A percentile compares a stretch with the other conserved stretches of the same genome.
Conservation (phyloP, 2,888 invertebrate genomes). For the Agonopterix heracliana region DNA sequence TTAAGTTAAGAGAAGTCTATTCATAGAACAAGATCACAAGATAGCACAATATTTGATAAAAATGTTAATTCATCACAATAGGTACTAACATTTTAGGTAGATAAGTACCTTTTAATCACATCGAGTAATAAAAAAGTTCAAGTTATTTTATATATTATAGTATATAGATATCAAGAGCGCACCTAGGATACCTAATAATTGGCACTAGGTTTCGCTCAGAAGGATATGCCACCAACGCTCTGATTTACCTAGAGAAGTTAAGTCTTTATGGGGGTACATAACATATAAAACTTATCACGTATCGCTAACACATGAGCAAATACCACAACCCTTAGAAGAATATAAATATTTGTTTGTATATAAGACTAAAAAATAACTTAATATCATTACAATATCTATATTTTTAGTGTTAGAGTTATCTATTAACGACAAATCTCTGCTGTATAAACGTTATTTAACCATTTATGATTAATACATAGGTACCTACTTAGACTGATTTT, state of each 20-base stretch:
- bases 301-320: conserved; percentile 48
- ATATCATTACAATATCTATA: not conserved
- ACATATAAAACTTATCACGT: conserved; percentile 24
- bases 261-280: conserved; percentile 19
- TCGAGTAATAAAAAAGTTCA: conserved; percentile 28
- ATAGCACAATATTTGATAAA: conserved; percentile 38
- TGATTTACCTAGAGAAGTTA: not conserved
- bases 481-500: no score
- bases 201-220: no score
- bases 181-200: no score
- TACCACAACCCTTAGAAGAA: conserved; percentile 48
- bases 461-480: no score
- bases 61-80: conserved; percentile 12
- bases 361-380: not conserved
- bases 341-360: not conserved
- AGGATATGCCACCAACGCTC: no score
- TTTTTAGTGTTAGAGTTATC: no score
- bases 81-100: conserved; percentile 15
- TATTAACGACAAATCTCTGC: no score
- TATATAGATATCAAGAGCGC: not conserved
- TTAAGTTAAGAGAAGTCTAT: conserved; percentile 38
- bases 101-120: conserved; percentile 31
- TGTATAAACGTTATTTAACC: no score
- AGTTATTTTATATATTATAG: conserved; percentile 13
- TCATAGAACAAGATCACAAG: conserved; percentile 50